Evolutionary conservation across 1,140 invertebrate genomes (phyloP), one percentile per base, ranked within the genome.

Genomic region (Zelostemma sp.): DNA sequence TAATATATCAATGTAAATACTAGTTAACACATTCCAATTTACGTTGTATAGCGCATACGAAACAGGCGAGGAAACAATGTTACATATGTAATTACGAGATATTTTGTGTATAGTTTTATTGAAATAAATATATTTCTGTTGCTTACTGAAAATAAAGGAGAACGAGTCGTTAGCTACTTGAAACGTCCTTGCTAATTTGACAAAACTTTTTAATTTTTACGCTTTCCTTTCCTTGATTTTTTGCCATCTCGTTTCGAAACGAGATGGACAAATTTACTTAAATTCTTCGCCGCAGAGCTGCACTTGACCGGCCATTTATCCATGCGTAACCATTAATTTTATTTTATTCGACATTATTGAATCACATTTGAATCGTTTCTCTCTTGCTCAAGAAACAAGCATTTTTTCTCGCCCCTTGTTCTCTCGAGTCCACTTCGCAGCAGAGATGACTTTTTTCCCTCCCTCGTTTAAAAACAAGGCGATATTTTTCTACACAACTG

Each of bases 1-100:
- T 64, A 69, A 72, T 65, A 54, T 63, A 66, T 76, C 54, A 76
- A 76, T 84, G 82, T 84, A 84, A 78, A 84, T 84, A 83, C 74
- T 84, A 84, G 82, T 81, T 84, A 83, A 82, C 79, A 84, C 82
- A 84, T 84, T 84, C 82, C 82, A 84, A 78, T 82, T 65, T 84
- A 80, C 46, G 77, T 83, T 84, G 81, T 84, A 84, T 80, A 83
- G 80, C 77, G 43, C 43, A 77, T 69, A 65, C 59, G 54, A 47
- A 40, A 65, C 35, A 40, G 35, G 9, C 40, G 60, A 72, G 15
- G 51, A 72, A 5, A 78, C 78, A 78, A 82, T 83, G 82, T 83
- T 83, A 80, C 79, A 83, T 81, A 84, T 85, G 81, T 85, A 85
- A 85, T 84, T 85, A 85, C 69, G 72, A 80, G 68, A 83, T 83